Conservation (phyloP, 2,113 vertebrate genomes). For the Lampris incognitus region DNA sequence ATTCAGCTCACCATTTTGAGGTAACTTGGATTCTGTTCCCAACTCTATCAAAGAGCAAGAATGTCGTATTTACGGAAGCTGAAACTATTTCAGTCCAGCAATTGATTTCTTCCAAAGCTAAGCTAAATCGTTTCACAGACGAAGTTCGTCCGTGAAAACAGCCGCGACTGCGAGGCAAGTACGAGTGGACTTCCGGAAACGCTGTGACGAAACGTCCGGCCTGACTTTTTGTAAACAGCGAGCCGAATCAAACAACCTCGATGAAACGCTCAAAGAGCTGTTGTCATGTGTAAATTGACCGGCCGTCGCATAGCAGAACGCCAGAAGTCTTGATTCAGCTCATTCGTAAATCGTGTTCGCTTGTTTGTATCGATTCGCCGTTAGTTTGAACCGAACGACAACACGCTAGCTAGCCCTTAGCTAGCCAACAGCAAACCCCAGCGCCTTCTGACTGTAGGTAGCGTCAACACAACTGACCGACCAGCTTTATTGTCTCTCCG, state of each 20-base stretch:
- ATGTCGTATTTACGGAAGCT: no score
- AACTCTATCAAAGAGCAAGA: no score
- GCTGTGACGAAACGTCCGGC: slow-evolving; percentile 29
- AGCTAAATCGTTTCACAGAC: no score
- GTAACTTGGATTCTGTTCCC: neutral
- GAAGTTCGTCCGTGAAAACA: neutral
- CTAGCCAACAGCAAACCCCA: slow-evolving; percentile 22
- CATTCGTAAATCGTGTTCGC: neutral
- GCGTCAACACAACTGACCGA: neutral
- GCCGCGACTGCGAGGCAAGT: neutral
- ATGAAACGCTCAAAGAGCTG: neutral
- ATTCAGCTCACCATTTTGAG: neutral
- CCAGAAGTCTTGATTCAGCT: neutral
- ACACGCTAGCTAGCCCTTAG: slow-evolving; percentile 27
- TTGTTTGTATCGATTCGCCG: no score
- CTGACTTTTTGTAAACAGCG: slow-evolving; percentile 46
- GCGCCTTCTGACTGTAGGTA: neutral
- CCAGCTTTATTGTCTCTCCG: no score
- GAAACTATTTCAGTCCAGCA: no score
- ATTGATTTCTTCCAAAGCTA: no score
- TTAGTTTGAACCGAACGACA: slow-evolving; percentile 10
- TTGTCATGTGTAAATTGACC: neutral
- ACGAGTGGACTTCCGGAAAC: no score
- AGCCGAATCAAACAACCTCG: neutral
- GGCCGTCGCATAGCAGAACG: no score